phyloP scores from a whole-genome alignment of 2,888 invertebrate genomes.

The Alloplasta piceator region DNA sequence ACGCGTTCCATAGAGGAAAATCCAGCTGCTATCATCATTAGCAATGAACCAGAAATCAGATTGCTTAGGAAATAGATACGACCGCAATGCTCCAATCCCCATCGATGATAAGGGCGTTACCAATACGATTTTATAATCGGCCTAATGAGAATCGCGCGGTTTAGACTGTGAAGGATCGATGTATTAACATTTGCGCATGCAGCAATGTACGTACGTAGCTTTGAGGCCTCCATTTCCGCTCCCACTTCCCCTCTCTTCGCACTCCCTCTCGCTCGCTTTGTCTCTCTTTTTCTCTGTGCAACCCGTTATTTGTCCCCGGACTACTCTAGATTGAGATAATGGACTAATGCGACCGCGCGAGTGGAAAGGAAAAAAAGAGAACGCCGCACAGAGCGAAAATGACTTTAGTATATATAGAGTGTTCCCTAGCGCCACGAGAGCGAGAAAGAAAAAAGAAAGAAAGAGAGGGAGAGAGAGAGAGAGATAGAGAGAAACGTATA shows the following conservation, averaged over 20 bases:
- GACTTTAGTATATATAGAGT: constrained; percentile 47
- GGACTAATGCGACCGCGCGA: constrained; percentile 73
- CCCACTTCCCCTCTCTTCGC: too few relatives aligned
- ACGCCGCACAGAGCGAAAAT: constrained; percentile 54
- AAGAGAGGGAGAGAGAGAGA: neutral
- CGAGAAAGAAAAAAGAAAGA: neutral
- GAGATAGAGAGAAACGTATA: constrained; percentile 32
- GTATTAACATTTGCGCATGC: too few relatives aligned
- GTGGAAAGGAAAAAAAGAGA: constrained; percentile 63
- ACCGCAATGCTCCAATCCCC: neutral
- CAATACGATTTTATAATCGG: too few relatives aligned
- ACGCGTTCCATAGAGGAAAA: constrained; percentile 5
- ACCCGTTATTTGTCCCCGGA: constrained; percentile 78
- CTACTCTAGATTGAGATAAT: constrained; percentile 78
- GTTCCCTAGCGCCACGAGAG: constrained; percentile 27
- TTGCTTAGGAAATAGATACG: constrained; percentile 13
- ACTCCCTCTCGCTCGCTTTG: constrained; percentile 13
- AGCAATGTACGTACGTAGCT: too few relatives aligned
- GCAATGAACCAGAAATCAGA: neutral
- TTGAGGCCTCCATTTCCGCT: too few relatives aligned
- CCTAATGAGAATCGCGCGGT: too few relatives aligned
- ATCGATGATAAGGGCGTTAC: too few relatives aligned
- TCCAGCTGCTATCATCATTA: constrained; percentile 12
- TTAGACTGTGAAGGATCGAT: too few relatives aligned
- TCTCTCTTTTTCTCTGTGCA: constrained; percentile 56